Conservation (phyloP, 37 sponge, comb jelly and placozoan genomes). For the Haliclona indistincta region DNA sequence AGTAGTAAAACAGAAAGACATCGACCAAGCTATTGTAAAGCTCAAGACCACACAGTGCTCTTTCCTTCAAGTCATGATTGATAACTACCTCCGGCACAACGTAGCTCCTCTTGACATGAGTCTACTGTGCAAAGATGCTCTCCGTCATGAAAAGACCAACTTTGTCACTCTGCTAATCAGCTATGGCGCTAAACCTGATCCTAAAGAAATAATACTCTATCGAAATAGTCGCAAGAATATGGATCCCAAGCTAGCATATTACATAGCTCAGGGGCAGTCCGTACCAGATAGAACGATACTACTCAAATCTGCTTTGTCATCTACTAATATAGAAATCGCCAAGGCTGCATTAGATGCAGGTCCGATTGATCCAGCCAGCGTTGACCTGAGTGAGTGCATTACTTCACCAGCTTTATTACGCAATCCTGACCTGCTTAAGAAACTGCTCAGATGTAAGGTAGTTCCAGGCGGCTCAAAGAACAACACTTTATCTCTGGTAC, state of each 20-base stretch:
- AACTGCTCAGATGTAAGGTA: too few relatives aligned
- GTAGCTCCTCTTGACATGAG: not conserved
- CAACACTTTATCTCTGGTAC: too few relatives aligned
- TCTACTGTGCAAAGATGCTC: not conserved
- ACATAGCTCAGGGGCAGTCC: too few relatives aligned
- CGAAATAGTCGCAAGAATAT: too few relatives aligned
- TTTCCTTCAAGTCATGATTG: not conserved
- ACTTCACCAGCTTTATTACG: not conserved
- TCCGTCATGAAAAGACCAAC: not conserved
- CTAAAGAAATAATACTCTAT: too few relatives aligned
- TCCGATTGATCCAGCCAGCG: not conserved
- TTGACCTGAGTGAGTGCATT: not conserved
- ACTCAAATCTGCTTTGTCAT: too few relatives aligned
- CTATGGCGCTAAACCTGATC: not conserved
- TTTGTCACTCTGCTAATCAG: not conserved
- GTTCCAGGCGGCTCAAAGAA: too few relatives aligned
- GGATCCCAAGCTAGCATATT: too few relatives aligned
- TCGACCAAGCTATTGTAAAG: not conserved
- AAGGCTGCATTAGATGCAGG: not conserved
- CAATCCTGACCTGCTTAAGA: not conserved
- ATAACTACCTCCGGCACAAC: not conserved
- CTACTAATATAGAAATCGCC: not conserved
- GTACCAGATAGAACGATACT: too few relatives aligned
- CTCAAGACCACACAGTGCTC: not conserved
- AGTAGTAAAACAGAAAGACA: not conserved